Conservation (phyloP, 2,797 vertebrate genomes). For the Anguilla marmorata region DNA sequence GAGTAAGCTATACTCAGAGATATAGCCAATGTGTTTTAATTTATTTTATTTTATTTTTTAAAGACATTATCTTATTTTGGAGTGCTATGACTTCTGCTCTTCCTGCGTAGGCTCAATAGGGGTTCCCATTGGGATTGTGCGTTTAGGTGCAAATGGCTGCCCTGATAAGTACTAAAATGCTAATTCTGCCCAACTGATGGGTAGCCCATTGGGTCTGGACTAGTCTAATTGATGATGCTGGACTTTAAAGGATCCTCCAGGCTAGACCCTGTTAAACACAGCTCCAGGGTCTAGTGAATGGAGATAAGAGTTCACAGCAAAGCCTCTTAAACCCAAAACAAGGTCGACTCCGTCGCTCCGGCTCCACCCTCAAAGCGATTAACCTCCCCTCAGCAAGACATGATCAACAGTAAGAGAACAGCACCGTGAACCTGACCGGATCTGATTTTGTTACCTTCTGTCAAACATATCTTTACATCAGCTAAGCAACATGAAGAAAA, state of each 20-base stretch:
- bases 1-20: background rate
- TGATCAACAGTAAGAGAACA: background rate
- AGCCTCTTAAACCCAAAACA: background rate
- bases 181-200: background rate
- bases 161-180: background rate
- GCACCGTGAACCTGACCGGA: background rate
- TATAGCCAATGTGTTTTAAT: background rate
- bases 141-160: background rate
- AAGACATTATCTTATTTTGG: background rate
- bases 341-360: background rate
- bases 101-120: background rate
- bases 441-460: background rate
- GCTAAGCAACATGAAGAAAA: background rate
- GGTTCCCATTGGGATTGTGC: background rate
- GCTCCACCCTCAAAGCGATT: background rate
- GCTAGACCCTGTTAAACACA: conserved; percentile 18
- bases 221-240: background rate
- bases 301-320: conserved; percentile 28
- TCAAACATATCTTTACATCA: background rate
- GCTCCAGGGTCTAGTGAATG: conserved; percentile 27
- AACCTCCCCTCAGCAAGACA: background rate
- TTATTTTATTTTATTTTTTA: background rate
- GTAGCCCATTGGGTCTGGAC: background rate
- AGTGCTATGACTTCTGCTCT: background rate
- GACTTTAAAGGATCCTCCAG: conserved; percentile 12